Evolutionary conservation across 2,797 vertebrate genomes (phyloP).

Genomic region (Tinamus major): DNA sequence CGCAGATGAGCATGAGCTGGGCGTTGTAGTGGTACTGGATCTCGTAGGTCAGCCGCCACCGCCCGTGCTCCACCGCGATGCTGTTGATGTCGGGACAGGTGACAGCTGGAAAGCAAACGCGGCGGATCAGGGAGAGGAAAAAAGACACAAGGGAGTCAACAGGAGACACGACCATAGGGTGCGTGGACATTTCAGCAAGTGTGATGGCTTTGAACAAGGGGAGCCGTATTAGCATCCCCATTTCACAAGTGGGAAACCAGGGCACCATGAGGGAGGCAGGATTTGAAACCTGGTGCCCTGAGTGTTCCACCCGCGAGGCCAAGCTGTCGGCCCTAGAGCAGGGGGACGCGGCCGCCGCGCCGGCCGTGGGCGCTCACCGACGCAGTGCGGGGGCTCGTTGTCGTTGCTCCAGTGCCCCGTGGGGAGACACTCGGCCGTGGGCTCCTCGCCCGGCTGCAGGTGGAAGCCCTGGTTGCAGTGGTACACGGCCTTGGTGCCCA

Average conservation of each 20-base stretch:
- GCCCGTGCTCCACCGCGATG: slow-evolving; percentile 91
- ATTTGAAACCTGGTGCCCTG: not conserved
- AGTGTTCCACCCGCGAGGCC: not conserved
- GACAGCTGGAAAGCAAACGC: slow-evolving; percentile 81
- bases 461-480: slow-evolving; percentile 92
- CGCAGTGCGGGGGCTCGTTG: slow-evolving; percentile 88
- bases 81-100: slow-evolving; percentile 91
- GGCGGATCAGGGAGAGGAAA: not conserved
- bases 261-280: rapidly evolving
- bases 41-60: slow-evolving; percentile 95
- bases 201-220: rapidly evolving
- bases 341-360: not conserved
- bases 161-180: not conserved
- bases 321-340: not conserved
- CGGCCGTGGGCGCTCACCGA: slow-evolving; percentile 82
- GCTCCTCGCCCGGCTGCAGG: slow-evolving; percentile 81
- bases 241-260: not conserved
- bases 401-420: slow-evolving; percentile 91
- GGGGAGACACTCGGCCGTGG: slow-evolving; percentile 87
- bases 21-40: slow-evolving; percentile 94
- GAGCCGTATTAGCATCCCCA: not conserved
- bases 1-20: slow-evolving; percentile 95
- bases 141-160: rapidly evolving
- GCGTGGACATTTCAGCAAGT: not conserved
- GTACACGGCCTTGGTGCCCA: slow-evolving; percentile 90